Conservation (phyloP, 2,797 vertebrate genomes). For the Gymnothorax javanicus region DNA sequence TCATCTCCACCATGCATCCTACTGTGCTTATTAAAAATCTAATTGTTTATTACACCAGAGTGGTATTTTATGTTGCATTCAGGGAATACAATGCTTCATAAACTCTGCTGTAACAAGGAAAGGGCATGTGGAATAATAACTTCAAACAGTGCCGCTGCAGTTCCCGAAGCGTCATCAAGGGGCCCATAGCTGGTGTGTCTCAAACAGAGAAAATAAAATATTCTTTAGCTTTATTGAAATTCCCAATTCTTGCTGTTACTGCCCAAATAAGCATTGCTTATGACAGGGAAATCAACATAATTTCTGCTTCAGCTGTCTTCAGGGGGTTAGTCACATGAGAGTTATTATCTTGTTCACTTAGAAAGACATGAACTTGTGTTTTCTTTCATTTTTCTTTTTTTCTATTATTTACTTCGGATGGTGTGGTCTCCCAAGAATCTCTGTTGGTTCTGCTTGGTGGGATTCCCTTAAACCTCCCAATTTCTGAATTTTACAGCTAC, state of each 20-base stretch:
- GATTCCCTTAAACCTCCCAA: conserved; percentile 35
- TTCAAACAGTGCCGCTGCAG: conserved; percentile 61
- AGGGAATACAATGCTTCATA: conserved; percentile 70
- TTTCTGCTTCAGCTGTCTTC: conserved; percentile 48
- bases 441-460: conserved; percentile 59
- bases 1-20: conserved; percentile 68
- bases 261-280: conserved; percentile 53
- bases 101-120: conserved; percentile 73
- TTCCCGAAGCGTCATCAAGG: conserved; percentile 56
- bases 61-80: conserved; percentile 73
- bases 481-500: conserved; percentile 36
- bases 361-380: conserved; percentile 24
- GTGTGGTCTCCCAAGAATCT: conserved; percentile 48
- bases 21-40: conserved; percentile 84
- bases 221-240: conserved; percentile 60
- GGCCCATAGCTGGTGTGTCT: conserved; percentile 55
- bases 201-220: conserved; percentile 63
- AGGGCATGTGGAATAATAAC: conserved; percentile 69
- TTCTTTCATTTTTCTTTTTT: conserved; percentile 30
- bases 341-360: conserved; percentile 41
- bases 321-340: conserved; percentile 32
- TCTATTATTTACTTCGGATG: conserved; percentile 49
- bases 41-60: conserved; percentile 79
- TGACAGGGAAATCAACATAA: conserved; percentile 47
- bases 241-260: conserved; percentile 47